Conservation (phyloP, 2,888 invertebrate species). For the Ferrisia virgata region DNA sequence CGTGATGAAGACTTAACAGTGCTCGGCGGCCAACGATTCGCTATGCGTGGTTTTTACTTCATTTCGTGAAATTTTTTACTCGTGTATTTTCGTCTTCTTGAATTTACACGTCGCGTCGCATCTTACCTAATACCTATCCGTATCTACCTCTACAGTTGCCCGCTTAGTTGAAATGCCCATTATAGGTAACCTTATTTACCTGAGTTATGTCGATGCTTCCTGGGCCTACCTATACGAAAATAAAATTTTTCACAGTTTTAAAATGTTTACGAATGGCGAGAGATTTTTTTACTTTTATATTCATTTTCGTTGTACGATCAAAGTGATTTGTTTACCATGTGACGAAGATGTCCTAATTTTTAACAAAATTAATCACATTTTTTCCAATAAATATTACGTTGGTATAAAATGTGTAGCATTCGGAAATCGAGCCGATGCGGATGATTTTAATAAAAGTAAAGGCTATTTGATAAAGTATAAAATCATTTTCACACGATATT, state of each 20-base stretch:
- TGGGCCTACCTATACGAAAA: no score
- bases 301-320: neutral
- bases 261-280: neutral
- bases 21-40: neutral
- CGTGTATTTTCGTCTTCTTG: neutral
- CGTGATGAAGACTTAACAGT: neutral
- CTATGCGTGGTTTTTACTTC: neutral
- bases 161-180: neutral
- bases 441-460: neutral
- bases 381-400: neutral
- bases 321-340: no score
- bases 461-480: neutral
- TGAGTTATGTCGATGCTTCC: neutral
- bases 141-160: no score
- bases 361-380: neutral
- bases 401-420: neutral
- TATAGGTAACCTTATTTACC: neutral
- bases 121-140: no score
- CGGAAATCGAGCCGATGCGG: neutral
- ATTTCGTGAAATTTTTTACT: neutral
- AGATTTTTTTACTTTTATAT: neutral
- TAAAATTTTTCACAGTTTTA: neutral
- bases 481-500: conserved; percentile 14
- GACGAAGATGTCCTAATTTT: neutral
- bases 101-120: neutral